Conservation (phyloP, 37 sponge, comb jelly and placozoan genomes). For the Chondrosia reniformis region DNA sequence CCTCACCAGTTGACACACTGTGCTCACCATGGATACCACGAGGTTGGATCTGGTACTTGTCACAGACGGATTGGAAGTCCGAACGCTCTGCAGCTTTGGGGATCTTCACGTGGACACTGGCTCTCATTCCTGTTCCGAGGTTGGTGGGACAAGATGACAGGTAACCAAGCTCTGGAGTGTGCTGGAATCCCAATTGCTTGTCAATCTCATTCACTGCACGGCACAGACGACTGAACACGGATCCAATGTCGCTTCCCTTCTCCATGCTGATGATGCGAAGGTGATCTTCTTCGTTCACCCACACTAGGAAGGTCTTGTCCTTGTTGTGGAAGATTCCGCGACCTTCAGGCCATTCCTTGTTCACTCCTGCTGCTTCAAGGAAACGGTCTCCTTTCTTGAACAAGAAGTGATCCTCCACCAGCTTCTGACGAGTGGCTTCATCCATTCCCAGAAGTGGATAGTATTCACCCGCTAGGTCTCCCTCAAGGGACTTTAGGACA, state of each 20-base stretch:
- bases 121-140: conserved; percentile 91
- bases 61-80: conserved; percentile 44
- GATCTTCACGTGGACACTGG: conserved; percentile 78
- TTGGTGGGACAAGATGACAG: conserved; percentile 87
- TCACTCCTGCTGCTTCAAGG: conserved; percentile 56
- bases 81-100: conserved; percentile 49
- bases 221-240: conserved; percentile 74
- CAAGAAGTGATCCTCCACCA: conserved; percentile 87
- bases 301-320: conserved; percentile 75
- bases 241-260: conserved; percentile 86
- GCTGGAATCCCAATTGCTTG: conserved; percentile 59
- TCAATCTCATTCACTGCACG: conserved; percentile 60
- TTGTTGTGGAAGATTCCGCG: conserved; percentile 79
- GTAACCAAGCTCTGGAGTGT: conserved; percentile 75
- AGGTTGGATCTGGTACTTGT: conserved; percentile 70
- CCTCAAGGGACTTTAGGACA: conserved; percentile 49
- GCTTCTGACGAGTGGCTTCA: conserved; percentile 58
- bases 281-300: conserved; percentile 95
- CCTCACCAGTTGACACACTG: conserved; percentile 53
- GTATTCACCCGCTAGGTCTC: conserved; percentile 66
- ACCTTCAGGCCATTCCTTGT: conserved; percentile 69
- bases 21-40: conserved; percentile 84
- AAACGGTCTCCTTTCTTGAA: conserved; percentile 62
- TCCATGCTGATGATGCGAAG: conserved; percentile 91
- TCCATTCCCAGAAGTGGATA: conserved; percentile 75